A percentile compares a stretch with the other conserved stretches of the same genome.
These are phyloP conservation scores for Echeneis naucrates DNA, from an alignment of 2,797 vertebrate genomes.

Conservation along the genomic window DNA sequence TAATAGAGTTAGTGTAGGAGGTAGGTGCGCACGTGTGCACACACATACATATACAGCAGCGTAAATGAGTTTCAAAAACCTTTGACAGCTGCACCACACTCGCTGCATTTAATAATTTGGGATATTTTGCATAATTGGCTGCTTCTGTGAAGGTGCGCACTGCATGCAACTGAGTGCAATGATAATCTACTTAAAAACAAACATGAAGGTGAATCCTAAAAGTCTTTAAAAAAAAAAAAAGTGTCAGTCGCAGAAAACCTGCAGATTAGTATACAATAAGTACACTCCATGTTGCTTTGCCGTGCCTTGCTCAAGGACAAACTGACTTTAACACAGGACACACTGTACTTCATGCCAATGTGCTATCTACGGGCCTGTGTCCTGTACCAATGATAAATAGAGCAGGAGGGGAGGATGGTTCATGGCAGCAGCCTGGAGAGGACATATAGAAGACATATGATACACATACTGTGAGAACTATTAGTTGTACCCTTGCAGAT, in stretches of 20 bases:
- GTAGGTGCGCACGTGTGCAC: slow-evolving; percentile 51
- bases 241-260: slow-evolving; percentile 3
- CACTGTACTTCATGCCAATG: slow-evolving; percentile 33
- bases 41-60: slow-evolving; percentile 38
- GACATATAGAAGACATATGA: slow-evolving; percentile 39
- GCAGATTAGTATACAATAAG: not conserved
- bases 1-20: slow-evolving; percentile 71
- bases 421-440: slow-evolving; percentile 26
- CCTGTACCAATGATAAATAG: slow-evolving; percentile 51
- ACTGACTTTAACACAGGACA: slow-evolving; percentile 34
- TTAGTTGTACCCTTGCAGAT: not conserved
- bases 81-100: slow-evolving; percentile 28
- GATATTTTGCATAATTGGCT: slow-evolving; percentile 28
- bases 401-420: slow-evolving; percentile 24
- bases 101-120: slow-evolving; percentile 16
- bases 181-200: slow-evolving; percentile 21
- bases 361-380: slow-evolving; percentile 21
- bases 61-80: slow-evolving; percentile 25
- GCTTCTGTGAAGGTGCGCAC: slow-evolving; percentile 6
- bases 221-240: not conserved
- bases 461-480: not conserved
- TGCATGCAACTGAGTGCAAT: slow-evolving; percentile 13
- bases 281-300: not conserved
- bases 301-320: slow-evolving; percentile 36
- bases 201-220: slow-evolving; percentile 4